phyloP scores from a whole-genome alignment of 2,113 vertebrate genomes.

The Strix uralensis region DNA sequence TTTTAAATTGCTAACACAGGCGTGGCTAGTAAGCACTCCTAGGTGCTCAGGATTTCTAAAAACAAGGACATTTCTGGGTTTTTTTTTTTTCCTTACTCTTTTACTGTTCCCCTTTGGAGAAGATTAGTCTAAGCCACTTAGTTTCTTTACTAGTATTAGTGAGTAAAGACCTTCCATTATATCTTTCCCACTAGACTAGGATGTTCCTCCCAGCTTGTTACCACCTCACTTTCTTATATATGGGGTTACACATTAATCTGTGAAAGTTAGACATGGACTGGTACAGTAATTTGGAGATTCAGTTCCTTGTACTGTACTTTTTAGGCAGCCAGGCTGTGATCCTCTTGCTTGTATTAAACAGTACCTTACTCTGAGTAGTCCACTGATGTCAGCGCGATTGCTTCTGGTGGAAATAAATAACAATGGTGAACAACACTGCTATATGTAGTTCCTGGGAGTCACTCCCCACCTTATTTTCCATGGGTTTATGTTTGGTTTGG shows the following conservation, averaged over 20 bases:
- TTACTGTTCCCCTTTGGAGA: not conserved
- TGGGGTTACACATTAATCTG: not conserved
- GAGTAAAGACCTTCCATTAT: not conserved
- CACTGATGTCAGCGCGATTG: not conserved
- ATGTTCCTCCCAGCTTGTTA: not conserved
- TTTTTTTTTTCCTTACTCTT: not conserved
- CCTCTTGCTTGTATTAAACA: not conserved
- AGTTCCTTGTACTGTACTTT: not conserved
- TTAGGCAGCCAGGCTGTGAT: not conserved
- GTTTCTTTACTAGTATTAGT: not conserved
- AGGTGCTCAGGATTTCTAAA: not conserved
- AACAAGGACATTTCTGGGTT: not conserved
- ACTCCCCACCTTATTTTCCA: not conserved
- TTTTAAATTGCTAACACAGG: not conserved
- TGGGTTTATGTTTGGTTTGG: not conserved
- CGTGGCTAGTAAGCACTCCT: not conserved
- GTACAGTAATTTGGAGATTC: not conserved
- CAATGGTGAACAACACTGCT: not conserved
- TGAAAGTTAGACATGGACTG: not conserved
- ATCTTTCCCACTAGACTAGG: not conserved
- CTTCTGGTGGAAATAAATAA: not conserved
- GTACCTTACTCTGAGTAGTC: not conserved
- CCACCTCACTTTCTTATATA: not conserved
- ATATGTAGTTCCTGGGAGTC: not conserved
- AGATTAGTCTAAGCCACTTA: not conserved